phyloP scores from a whole-genome alignment of 2,113 vertebrate species.

The Lampris megalopsis region DNA sequence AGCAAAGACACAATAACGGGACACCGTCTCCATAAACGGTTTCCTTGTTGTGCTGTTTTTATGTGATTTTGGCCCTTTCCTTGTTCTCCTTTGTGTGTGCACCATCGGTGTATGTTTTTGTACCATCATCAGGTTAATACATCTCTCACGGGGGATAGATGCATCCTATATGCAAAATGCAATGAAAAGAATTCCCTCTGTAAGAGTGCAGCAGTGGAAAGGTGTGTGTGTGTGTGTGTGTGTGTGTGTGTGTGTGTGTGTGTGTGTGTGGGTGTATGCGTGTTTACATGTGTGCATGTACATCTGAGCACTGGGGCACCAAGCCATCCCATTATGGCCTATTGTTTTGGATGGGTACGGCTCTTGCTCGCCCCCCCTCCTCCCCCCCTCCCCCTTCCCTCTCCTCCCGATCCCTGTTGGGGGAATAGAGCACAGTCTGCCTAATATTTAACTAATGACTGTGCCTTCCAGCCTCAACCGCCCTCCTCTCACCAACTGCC shows the following conservation, averaged over 20 bases:
- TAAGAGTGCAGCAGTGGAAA: conserved; percentile 34
- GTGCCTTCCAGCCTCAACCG: conserved; percentile 62
- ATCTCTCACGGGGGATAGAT: conserved; percentile 42
- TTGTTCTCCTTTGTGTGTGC: conserved; percentile 36
- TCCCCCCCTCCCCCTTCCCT: not conserved
- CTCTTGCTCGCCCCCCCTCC: conserved; percentile 49
- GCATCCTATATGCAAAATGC: conserved; percentile 41
- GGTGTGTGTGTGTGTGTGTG: conserved; percentile 30
- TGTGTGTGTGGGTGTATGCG: conserved; percentile 1
- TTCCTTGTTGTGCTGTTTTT: conserved; percentile 3
- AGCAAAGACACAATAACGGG: conserved; percentile 15
- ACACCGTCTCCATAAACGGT: conserved; percentile 5
- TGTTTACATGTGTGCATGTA: not conserved
- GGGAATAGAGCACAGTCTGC: conserved; percentile 70
- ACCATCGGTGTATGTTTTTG: conserved; percentile 45
- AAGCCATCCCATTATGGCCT: conserved; percentile 56
- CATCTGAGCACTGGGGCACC: conserved; percentile 44
- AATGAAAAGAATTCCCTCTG: conserved; percentile 70
- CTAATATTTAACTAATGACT: conserved; percentile 82
- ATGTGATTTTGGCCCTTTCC: conserved; percentile 29
- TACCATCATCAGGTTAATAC: conserved; percentile 47
- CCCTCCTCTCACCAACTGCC: conserved; percentile 75
- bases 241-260: too few species aligned
- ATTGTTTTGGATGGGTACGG: conserved; percentile 72
- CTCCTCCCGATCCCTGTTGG: conserved; percentile 30